Evolutionary conservation across 2,797 vertebrate genomes (phyloP), one percentile per base, ranked within the genome.

Genomic region (Lates japonicus): DNA sequence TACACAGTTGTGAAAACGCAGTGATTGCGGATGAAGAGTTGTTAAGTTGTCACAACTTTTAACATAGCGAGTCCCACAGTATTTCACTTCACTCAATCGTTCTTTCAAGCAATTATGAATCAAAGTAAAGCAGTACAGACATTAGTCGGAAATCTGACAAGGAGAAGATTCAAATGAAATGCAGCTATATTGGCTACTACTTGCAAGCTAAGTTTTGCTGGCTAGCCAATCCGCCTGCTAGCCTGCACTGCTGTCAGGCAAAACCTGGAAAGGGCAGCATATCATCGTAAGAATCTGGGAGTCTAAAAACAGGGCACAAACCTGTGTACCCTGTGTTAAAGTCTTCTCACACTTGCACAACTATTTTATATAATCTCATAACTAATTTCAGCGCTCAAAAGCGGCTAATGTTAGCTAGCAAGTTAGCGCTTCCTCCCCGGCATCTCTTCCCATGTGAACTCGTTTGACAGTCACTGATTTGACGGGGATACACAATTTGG

Each of bases 391-490:
- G 44, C 33, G 29, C 51, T 17, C 4, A 25, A 11, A 48, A 22
- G 67, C 12, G n/a, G 81, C 75, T 79, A 82, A 68, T 10, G 72
- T 48, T 61, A 72, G 78, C 80, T 88, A 84, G 73, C 83, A 12
- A 4, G 39, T 85, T 90, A 88, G 88, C 92, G 66, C 82, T 86
- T 87, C 83, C 83, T 80, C 82, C 84, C 83, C 86, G 90, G 91
- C 90, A 74, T 91, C 88, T 74, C 76, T 19, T 68, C 79, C 78
- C 90, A 89, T 85, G 89, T 88, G 89, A 91, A 85, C 77, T 55
- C 59, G 33, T 79, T 57, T 92, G 92, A 93, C 89, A 93, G 87
- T 48, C 86, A 60, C 67, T 66, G 80, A 78, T 81, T 81, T 84
- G 60, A 79, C 80, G 33, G 60, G 70, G 78, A 46, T 10, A 58